Base-by-base conservation (phyloP, 2,113 vertebrate species). In the Cryptotis parvus region DNA sequence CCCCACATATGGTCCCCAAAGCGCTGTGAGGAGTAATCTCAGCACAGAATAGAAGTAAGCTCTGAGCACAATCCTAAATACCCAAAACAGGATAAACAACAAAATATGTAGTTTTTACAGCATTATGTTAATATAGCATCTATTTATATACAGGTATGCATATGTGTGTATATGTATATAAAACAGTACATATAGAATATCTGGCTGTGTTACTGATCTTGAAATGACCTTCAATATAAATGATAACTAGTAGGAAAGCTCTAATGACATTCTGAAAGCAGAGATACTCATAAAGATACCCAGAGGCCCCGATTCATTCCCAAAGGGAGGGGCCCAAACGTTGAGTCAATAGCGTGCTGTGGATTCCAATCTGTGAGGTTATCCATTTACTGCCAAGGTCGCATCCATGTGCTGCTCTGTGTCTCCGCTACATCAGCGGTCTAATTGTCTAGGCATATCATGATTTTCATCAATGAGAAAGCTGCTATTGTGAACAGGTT, bases 381-480 rank as follows among this genome's bases (percentile, higher is more conserved):
- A 27, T 49, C 52, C 26, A 84, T 61, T 81, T 69, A 73, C 8
- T 49, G 8, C 31, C 45, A 39, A 84, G n/a, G 39, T 63, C 3
- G 9, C 0, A 4, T 9, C 29, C 31, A 18, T 6, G 5, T 31
- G 58, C 4, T 31, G 10, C 27, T 89, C 70, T 39, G 9, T 9
- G 45, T 39, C 39, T 87, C 41, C 35, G 75, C 45, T 52, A 74
- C 14, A 63, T 68, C 72, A 66, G 37, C 1, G 58, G 43, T 43
- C 6, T 33, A 33, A 68, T 37, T 26, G 43, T 41, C 41, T 26
- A 75, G 61, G 55, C 22, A 45, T 49, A 74, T 37, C 14, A 39
- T 33, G 10, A 76, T 89, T 93, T 90, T 84, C 31, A 76, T 87
- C 69, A 91, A 6, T 69, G 27, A 78, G 49, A 78, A 45, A 86